These are phyloP conservation scores for Stegastes partitus DNA, from an alignment of 2,113 vertebrate species.

Conservation along the genomic window DNA sequence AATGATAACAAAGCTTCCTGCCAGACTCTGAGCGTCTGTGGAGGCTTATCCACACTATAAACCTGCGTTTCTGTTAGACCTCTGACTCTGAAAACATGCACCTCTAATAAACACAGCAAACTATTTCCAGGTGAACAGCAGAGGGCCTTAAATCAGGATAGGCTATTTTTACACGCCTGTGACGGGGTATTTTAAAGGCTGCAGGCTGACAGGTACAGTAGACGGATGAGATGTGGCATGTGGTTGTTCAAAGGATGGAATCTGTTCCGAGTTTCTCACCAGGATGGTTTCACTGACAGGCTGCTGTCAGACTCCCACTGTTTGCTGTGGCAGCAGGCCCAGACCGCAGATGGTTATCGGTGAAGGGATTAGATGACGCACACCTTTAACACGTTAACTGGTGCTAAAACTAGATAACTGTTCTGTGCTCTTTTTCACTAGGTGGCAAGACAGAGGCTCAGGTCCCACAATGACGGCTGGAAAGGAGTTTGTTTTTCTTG, in stretches of 20 bases:
- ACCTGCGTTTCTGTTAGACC: neutral
- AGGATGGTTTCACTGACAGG: conserved; percentile 37
- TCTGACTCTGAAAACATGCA: neutral
- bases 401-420: conserved; percentile 22
- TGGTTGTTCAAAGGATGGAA: conserved; percentile 55
- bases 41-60: neutral
- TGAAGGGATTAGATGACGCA: conserved; percentile 14
- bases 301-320: conserved; percentile 10
- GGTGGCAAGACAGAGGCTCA: neutral
- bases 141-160: neutral
- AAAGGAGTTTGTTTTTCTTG: neutral
- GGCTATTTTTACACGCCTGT: neutral
- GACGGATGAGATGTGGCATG: conserved; percentile 46
- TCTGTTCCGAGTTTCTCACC: conserved; percentile 54
- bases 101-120: neutral
- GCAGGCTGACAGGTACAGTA: conserved; percentile 30
- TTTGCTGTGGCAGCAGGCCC: conserved; percentile 52
- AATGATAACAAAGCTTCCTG: conserved; percentile 48
- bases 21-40: conserved; percentile 1
- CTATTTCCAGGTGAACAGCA: conserved; percentile 21
- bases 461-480: neutral
- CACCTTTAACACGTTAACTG: conserved; percentile 41
- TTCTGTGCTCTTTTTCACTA: neutral
- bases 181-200: neutral
- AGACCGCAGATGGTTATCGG: conserved; percentile 48